Conservation (phyloP, 2,888 invertebrate genomes). For the Syrphus vitripennis region DNA sequence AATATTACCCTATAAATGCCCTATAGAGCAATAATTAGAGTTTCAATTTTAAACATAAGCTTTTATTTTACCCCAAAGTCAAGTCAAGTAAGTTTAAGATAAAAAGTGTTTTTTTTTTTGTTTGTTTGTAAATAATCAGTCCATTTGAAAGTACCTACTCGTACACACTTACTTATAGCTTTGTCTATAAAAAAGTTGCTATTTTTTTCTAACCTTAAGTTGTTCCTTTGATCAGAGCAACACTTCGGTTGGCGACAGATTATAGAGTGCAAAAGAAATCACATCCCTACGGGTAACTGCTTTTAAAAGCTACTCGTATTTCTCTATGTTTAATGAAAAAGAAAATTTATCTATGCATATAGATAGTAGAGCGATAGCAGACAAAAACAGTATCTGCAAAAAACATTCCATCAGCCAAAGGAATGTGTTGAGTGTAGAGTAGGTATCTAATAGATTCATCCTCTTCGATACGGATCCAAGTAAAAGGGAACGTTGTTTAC, state of each 20-base stretch:
- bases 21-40: not conserved
- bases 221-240: slow-evolving; percentile 3
- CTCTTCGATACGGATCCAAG: slow-evolving; percentile 3
- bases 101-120: not conserved
- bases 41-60: not conserved
- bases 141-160: not conserved
- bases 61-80: not conserved
- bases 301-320: not conserved
- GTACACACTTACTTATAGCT: not conserved
- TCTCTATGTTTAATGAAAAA: slow-evolving; percentile 17
- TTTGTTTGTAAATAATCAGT: slow-evolving; percentile 7
- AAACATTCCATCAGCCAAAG: slow-evolving; percentile 14
- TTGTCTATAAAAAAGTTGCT: not conserved
- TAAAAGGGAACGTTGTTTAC: slow-evolving; percentile 33
- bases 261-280: not conserved
- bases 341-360: not conserved
- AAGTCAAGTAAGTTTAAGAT: not conserved
- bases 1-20: not conserved
- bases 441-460: not conserved
- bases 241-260: not conserved
- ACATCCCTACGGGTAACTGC: not conserved
- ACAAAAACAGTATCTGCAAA: slow-evolving; percentile 16
- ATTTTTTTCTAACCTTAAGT: not conserved
- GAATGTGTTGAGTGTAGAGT: not conserved
- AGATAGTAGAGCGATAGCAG: not conserved